Base-by-base conservation (phyloP, 2,888 invertebrate genomes). In the Esperia sulphurella region DNA sequence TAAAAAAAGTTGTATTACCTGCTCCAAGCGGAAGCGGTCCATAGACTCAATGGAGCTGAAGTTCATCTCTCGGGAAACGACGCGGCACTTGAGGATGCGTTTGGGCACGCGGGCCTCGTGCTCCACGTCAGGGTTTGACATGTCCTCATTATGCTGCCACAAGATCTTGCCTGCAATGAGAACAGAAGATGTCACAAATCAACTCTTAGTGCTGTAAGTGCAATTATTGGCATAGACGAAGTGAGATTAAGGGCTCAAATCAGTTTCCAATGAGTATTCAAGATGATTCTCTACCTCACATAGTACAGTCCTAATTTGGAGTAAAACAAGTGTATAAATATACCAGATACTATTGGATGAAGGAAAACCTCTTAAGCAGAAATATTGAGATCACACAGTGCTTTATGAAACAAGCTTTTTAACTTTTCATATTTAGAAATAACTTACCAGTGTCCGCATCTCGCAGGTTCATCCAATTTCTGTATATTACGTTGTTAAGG, bases 101-200 rank as follows among this genome's bases (percentile, higher is more conserved):
- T 99, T 98, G 0, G 99, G 99, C 35, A 99, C 98, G 53, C 96
- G 91, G 81, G 98, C 99, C 89, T 97, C 97, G 79, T 98, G 98
- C 79, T 98, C 98, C 28, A 93, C 91, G 46, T 95, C 95, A 4
- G 98, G 95, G 41, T 92, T 91, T 8, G 98, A 95, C 93, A 99
- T 91, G 79, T 99, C 98, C 76, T 98, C 98, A 73, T 95, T 96
- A 58, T 97, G 97, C 79, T 99, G 98, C 99, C 99, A 99, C 30
- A 98, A 91, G 52, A 99, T 93, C 80, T 96, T 95, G 12, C 98
- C 99, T 90, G 62, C 1, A 31, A 8, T 21, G 5, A 21, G 2
- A 3, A 21, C 21, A 21, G n/a, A n/a, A n/a, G n/a, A n/a, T n/a
- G n/a, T 5, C 21, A 21, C 21, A 21, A 21, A 5, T 21, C 5